phyloP scores from a whole-genome alignment of 2,888 invertebrate species.

The Trachelus tabidus region DNA sequence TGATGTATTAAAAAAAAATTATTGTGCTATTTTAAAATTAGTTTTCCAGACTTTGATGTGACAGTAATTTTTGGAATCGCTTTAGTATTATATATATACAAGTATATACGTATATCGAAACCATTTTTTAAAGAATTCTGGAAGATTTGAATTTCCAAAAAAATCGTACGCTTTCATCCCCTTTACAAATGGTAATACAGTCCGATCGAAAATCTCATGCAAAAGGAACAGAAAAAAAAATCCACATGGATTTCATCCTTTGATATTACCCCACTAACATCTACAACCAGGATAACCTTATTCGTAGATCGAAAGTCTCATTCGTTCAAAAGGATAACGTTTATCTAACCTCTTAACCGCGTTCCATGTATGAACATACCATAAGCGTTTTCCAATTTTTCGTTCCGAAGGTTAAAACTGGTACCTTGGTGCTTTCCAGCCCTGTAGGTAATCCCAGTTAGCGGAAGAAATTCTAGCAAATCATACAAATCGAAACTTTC shows the following conservation, averaged over 20 bases:
- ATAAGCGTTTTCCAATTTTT: constrained; percentile 60
- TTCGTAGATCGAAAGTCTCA: constrained; percentile 18
- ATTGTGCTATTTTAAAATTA: neutral
- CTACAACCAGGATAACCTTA: neutral
- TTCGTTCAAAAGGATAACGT: constrained; percentile 44
- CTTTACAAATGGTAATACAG: neutral
- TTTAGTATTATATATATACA: neutral
- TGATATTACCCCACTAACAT: neutral
- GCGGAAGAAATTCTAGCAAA: neutral
- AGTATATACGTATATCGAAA: no score
- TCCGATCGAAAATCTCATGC: neutral
- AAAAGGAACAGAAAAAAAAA: neutral
- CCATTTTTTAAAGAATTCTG: no score
- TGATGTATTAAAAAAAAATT: neutral
- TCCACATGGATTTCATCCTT: neutral
- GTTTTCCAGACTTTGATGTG: neutral
- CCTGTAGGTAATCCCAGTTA: neutral
- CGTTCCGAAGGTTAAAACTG: constrained; percentile 13
- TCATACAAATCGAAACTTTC: neutral
- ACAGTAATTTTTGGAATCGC: neutral
- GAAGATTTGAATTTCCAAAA: no score
- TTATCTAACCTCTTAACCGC: constrained; percentile 50
- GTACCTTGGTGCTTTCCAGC: neutral
- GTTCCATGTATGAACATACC: constrained; percentile 29
- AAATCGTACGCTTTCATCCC: neutral